Conservation (phyloP, 2,888 invertebrate genomes). For the Noctua comes region DNA sequence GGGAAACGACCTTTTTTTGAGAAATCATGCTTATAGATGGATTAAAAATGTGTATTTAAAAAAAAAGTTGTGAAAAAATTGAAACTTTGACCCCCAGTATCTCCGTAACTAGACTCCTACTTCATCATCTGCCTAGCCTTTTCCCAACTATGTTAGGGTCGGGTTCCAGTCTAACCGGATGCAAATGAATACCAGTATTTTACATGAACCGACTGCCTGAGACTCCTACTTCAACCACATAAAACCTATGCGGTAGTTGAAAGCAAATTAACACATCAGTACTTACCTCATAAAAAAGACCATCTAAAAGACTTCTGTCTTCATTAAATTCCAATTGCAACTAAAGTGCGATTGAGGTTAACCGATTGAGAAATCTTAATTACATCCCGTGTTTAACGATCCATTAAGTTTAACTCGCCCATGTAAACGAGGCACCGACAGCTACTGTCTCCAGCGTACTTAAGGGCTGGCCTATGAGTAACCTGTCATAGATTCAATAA, state of each 20-base stretch:
- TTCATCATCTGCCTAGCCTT: too few species aligned
- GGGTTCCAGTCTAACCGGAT: too few species aligned
- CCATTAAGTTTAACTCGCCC: slow-evolving; percentile 37
- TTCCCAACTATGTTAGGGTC: too few species aligned
- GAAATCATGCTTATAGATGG: too few species aligned
- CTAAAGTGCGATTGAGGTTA: slow-evolving; percentile 22
- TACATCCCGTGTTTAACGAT: slow-evolving; percentile 33
- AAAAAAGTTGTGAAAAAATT: too few species aligned
- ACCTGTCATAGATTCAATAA: not conserved
- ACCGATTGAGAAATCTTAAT: slow-evolving; percentile 41
- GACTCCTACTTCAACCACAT: not conserved
- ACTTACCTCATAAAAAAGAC: slow-evolving; percentile 1
- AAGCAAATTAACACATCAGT: slow-evolving; percentile 21
- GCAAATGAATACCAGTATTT: too few species aligned
- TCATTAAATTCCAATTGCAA: slow-evolving; percentile 33
- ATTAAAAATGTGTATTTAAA: too few species aligned
- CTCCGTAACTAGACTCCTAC: too few species aligned
- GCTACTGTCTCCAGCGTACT: slow-evolving; percentile 33
- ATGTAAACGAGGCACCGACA: not conserved
- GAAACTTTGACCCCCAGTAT: too few species aligned
- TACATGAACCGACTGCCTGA: not conserved
- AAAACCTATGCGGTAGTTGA: not conserved
- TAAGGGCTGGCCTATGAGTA: slow-evolving; percentile 13
- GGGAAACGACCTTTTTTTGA: too few species aligned
- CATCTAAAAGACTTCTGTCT: slow-evolving; percentile 30